Evolutionary conservation across 2,113 vertebrate genomes (phyloP).

Genomic region (Bos taurus): ARS-UCD2.0 NC_037333.1:1540001-1540500

Average conservation of each 20-base stretch:
- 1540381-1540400: not conserved
- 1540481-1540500: not conserved
- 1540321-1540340: not conserved
- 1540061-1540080: not conserved
- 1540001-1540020: not conserved
- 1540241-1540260: not conserved
- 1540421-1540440: not conserved
- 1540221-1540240: not conserved
- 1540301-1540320: not conserved
- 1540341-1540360: not conserved
- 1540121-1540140: not conserved
- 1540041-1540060: not conserved
- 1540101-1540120: not conserved
- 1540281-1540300: not conserved
- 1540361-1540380: not conserved
- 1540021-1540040: not conserved
- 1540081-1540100: not conserved
- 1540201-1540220: not conserved
- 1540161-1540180: not conserved
- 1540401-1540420: not conserved
- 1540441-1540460: not conserved
- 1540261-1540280: not conserved
- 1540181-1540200: constrained; percentile 16
- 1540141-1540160: not conserved
- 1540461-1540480: not conserved